Conservation (phyloP, 2,888 invertebrate genomes). For the Agrotis ipsilon region DNA sequence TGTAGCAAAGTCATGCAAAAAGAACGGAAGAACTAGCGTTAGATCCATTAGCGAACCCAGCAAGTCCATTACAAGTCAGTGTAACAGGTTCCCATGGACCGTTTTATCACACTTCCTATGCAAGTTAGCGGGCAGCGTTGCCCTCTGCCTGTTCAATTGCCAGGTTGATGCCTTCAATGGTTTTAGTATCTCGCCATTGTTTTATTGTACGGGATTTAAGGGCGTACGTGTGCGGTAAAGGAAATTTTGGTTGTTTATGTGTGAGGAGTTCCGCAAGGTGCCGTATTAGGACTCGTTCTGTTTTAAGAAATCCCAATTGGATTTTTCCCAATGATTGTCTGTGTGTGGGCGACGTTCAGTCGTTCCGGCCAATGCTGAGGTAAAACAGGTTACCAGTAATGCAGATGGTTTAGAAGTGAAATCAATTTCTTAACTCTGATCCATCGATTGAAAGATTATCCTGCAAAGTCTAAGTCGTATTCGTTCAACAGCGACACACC, state of each 20-base stretch:
- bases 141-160: slow-evolving; percentile 60
- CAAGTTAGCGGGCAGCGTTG: slow-evolving; percentile 64
- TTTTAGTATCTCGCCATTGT: slow-evolving; percentile 66
- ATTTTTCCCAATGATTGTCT: not conserved
- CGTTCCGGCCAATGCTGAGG: too few species aligned
- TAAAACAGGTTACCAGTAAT: too few species aligned
- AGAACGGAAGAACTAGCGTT: not conserved
- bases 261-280: slow-evolving; percentile 18
- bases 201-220: slow-evolving; percentile 58
- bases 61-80: slow-evolving; percentile 57
- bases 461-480: slow-evolving; percentile 42
- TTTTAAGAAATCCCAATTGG: not conserved
- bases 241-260: slow-evolving; percentile 37
- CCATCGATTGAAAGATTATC: slow-evolving; percentile 30
- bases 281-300: slow-evolving; percentile 4
- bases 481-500: slow-evolving; percentile 38
- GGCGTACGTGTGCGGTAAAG: slow-evolving; percentile 42
- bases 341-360: not conserved
- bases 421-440: slow-evolving; percentile 38
- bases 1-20: not conserved
- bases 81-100: slow-evolving; percentile 67
- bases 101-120: slow-evolving; percentile 81
- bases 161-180: slow-evolving; percentile 60
- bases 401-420: slow-evolving; percentile 2
- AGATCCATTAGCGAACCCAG: not conserved